Conservation (phyloP, 2,888 invertebrate species). For the Sesia bembeciformis region DNA sequence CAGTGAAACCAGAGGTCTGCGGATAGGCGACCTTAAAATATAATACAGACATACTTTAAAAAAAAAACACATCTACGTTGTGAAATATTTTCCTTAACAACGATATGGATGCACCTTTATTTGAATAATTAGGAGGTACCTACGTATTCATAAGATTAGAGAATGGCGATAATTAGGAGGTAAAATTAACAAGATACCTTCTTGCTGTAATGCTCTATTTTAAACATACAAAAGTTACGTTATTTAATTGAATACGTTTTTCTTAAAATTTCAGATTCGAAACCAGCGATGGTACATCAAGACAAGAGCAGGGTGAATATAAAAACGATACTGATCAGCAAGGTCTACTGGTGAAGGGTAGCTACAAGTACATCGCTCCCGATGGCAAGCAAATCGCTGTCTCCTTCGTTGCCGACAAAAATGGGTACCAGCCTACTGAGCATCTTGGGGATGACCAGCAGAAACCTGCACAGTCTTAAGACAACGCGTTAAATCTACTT, state of each 20-base stretch:
- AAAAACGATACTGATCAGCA: constrained; percentile 79
- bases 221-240: not conserved
- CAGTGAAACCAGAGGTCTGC: too few relatives aligned
- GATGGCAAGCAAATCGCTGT: constrained; percentile 79
- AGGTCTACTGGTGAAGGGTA: constrained; percentile 76
- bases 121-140: too few relatives aligned
- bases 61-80: too few relatives aligned
- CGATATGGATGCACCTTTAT: too few relatives aligned
- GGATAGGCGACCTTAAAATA: too few relatives aligned
- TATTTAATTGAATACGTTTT: not conserved
- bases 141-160: not conserved
- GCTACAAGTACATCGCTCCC: constrained; percentile 76
- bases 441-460: constrained; percentile 27
- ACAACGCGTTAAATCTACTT: not conserved
- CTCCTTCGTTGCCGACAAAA: constrained; percentile 76
- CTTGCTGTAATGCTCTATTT: too few relatives aligned
- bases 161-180: too few relatives aligned
- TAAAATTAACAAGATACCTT: too few relatives aligned
- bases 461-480: constrained; percentile 12
- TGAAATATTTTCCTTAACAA: too few relatives aligned
- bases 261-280: constrained; percentile 61
- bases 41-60: too few relatives aligned
- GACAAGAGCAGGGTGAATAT: constrained; percentile 77
- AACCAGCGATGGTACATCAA: constrained; percentile 78
- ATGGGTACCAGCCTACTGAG: constrained; percentile 73